Conservation (phyloP, 2,797 vertebrate genomes). For the Todus mexicanus region DNA sequence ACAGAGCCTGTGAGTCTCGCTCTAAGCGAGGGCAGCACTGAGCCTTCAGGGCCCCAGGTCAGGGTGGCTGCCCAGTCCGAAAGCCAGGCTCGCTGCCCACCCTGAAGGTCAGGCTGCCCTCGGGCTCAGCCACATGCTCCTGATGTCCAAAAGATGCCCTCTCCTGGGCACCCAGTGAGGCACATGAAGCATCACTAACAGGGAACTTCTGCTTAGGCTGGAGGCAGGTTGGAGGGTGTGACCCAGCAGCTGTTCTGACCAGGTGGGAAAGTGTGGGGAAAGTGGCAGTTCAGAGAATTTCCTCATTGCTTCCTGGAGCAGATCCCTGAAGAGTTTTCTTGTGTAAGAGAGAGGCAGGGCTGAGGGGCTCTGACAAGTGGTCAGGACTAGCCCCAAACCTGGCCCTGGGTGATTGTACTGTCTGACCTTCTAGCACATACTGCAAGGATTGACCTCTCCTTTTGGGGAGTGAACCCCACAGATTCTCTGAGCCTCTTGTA, state of each 20-base stretch:
- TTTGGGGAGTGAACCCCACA: neutral
- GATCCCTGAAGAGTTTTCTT: neutral
- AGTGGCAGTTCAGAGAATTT: neutral
- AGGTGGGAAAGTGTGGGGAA: neutral
- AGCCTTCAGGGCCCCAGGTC: neutral
- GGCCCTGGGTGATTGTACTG: neutral
- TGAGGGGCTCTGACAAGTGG: neutral
- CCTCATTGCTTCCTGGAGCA: neutral
- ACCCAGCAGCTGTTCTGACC: neutral
- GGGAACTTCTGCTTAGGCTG: neutral
- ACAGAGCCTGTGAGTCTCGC: neutral
- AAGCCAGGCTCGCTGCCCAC: neutral
- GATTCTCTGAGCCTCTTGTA: neutral
- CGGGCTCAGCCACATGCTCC: neutral
- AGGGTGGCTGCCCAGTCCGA: neutral
- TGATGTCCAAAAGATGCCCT: neutral
- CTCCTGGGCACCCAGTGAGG: neutral
- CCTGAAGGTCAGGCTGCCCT: slow-evolving; percentile 38
- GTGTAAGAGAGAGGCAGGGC: neutral
- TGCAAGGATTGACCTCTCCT: rapidly evolving
- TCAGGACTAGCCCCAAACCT: neutral
- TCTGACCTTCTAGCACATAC: neutral
- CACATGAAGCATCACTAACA: neutral
- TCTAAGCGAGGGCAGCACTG: neutral
- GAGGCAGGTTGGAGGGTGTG: neutral